Evolutionary conservation across 2,113 vertebrate species (phyloP).

Genomic region (Neodon shergylaensis): DNA sequence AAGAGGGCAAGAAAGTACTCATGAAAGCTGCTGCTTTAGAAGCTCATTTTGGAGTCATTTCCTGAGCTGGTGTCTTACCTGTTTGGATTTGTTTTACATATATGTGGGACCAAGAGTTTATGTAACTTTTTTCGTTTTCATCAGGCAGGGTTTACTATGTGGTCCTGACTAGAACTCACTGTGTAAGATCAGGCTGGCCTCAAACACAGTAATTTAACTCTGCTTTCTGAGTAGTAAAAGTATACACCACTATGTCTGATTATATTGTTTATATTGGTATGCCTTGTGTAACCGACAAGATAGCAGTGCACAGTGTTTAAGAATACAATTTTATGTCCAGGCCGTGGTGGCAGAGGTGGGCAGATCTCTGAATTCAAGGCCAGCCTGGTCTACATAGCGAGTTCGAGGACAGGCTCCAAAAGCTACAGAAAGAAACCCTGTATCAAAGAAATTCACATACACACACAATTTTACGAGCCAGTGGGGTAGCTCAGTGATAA

Average conservation of each 20-base stretch:
- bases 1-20: conserved; percentile 42
- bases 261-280: background rate
- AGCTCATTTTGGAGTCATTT: background rate
- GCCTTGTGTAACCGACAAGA: background rate
- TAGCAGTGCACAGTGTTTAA: background rate
- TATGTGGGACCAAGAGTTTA: background rate
- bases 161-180: background rate
- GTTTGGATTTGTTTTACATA: conserved; percentile 25
- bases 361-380: too few relatives aligned
- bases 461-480: background rate
- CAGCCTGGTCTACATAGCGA: too few relatives aligned
- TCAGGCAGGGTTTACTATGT: background rate
- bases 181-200: background rate
- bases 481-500: background rate
- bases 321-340: background rate
- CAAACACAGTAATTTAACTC: background rate
- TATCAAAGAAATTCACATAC: too few relatives aligned
- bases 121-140: background rate
- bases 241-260: background rate
- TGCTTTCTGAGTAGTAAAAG: background rate
- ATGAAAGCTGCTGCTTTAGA: background rate
- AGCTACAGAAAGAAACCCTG: too few relatives aligned
- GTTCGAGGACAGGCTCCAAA: too few relatives aligned
- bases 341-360: too few relatives aligned
- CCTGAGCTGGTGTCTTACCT: background rate